Percentiles rank a stretch among this genome's conserved stretches.
Conservation (phyloP, 2,113 vertebrate genomes). For the Elephantulus edwardii region DNA sequence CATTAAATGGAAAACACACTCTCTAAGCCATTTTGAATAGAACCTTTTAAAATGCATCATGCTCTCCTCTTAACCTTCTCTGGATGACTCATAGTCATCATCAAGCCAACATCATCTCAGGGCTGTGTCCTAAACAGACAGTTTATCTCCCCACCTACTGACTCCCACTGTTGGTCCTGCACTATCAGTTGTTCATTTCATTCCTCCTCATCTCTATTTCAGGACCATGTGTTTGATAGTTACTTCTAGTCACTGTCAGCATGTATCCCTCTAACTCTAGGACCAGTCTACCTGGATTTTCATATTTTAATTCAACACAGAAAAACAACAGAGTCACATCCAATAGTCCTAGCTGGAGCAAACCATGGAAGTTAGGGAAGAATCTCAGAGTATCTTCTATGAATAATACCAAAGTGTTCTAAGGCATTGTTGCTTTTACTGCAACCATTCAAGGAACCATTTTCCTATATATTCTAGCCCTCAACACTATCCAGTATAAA, state of each 20-base stretch:
- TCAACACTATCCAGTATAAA: background rate
- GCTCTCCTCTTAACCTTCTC: conserved; percentile 57
- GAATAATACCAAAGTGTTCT: background rate
- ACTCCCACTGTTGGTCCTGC: background rate
- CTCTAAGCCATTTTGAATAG: background rate
- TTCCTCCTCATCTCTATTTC: background rate
- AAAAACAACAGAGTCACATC: background rate
- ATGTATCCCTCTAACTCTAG: background rate
- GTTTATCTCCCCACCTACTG: background rate
- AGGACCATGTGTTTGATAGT: background rate
- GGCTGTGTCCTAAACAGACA: background rate
- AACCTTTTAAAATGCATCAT: conserved; percentile 50
- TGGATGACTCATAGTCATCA: conserved; percentile 45
- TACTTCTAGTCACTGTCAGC: conserved; percentile 8
- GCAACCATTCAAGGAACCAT: background rate
- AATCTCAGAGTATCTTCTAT: background rate
- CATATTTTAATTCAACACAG: background rate
- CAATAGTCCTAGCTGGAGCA: background rate
- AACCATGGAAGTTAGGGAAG: background rate
- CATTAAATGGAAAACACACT: conserved; percentile 21
- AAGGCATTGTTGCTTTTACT: background rate
- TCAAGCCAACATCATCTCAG: background rate
- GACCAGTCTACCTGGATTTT: background rate
- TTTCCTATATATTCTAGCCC: conserved; percentile 19
- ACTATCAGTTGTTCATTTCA: background rate